phyloP scores from a whole-genome alignment of 2,797 vertebrate genomes.

The Sebastes vulpes region DNA sequence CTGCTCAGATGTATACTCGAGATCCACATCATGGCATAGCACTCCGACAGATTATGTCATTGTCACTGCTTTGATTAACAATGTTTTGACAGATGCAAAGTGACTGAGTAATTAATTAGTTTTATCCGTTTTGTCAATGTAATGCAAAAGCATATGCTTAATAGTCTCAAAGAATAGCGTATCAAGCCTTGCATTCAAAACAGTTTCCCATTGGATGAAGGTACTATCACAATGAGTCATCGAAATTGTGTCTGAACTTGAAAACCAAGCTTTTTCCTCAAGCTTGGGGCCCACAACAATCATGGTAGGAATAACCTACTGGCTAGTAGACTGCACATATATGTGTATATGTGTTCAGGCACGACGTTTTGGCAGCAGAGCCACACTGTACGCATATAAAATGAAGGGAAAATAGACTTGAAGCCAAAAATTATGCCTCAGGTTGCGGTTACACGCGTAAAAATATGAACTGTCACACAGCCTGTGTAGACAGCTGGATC shows the following conservation, averaged over 20 bases:
- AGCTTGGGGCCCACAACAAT: background rate
- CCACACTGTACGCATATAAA: too few relatives aligned
- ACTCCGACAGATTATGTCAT: conserved; percentile 13
- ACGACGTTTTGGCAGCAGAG: background rate
- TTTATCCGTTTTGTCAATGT: background rate
- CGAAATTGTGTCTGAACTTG: background rate
- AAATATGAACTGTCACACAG: background rate
- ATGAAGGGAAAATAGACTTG: background rate
- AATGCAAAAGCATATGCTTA: background rate
- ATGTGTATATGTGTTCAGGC: background rate
- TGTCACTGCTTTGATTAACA: conserved; percentile 14
- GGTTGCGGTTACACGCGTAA: background rate
- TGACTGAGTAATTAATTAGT: background rate
- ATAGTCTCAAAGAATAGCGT: background rate
- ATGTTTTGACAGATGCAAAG: conserved; percentile 5
- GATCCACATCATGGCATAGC: background rate
- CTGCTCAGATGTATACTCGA: conserved; percentile 25
- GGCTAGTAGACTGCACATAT: background rate
- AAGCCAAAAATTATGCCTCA: background rate
- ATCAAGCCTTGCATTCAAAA: background rate
- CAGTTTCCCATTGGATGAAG: background rate
- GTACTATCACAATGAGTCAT: background rate
- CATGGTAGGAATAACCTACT: background rate
- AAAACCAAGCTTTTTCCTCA: background rate
- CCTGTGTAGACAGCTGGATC: background rate